Evolutionary conservation across 2,113 vertebrate genomes (phyloP).

Genomic region (Silurus asotus): DNA sequence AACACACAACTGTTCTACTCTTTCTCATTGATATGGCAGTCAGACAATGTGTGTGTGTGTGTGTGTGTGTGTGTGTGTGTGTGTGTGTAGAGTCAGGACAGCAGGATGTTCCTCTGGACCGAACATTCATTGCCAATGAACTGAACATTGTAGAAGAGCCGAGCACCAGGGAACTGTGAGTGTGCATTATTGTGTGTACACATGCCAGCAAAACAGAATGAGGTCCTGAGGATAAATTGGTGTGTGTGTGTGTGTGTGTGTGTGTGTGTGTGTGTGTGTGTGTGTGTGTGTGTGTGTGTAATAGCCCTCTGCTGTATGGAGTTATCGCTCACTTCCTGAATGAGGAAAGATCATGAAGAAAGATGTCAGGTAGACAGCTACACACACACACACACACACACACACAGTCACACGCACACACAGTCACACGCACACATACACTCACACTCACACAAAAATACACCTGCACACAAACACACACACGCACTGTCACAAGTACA

Average conservation of each 20-base stretch:
- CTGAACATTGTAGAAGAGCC: conserved; percentile 84
- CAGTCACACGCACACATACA: background rate
- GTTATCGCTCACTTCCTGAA: conserved; percentile 84
- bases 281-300: conserved; percentile 35
- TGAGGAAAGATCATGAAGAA: conserved; percentile 57
- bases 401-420: background rate
- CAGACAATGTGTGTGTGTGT: conserved; percentile 8
- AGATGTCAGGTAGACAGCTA: background rate
- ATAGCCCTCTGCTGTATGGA: conserved; percentile 91
- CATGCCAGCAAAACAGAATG: background rate
- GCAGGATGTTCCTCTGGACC: conserved; percentile 84
- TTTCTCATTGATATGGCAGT: background rate
- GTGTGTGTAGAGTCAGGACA: conserved; percentile 85
- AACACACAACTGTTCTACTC: background rate
- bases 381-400: background rate
- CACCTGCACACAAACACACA: background rate
- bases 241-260: background rate
- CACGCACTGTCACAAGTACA: background rate
- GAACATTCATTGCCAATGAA: conserved; percentile 87
- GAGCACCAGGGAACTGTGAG: conserved; percentile 85
- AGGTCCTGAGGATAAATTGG: background rate
- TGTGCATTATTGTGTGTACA: background rate
- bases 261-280: background rate
- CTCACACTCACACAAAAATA: no score
- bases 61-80: conserved; percentile 36